phyloP scores from a whole-genome alignment of 2,888 invertebrate species.

The Microctonus brassicae region DNA sequence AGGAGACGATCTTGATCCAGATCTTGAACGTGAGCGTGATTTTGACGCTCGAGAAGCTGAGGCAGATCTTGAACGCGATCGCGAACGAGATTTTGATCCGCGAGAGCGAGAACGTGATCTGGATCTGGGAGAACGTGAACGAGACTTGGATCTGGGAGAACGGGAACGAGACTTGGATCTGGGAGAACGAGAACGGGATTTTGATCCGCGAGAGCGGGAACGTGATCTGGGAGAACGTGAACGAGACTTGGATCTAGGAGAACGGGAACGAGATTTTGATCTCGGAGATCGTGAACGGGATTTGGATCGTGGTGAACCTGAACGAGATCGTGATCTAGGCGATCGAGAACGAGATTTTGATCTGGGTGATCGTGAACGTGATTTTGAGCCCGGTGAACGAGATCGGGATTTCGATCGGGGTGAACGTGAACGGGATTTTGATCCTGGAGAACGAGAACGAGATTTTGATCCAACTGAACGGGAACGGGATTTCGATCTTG shows the following conservation, averaged over 20 bases:
- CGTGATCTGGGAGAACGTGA: conserved; percentile 47
- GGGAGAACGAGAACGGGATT: conserved; percentile 48
- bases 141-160: conserved; percentile 39
- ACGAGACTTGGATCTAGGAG: conserved; percentile 51
- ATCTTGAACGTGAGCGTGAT: conserved; percentile 52
- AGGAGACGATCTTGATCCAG: conserved; percentile 46
- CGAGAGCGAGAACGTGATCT: neutral
- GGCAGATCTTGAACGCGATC: conserved; percentile 41
- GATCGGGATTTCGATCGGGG: conserved; percentile 49
- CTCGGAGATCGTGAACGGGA: conserved; percentile 47
- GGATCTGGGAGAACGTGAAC: conserved; percentile 28
- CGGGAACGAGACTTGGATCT: conserved; percentile 28
- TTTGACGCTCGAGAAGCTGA: conserved; percentile 47
- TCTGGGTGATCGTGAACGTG: conserved; percentile 42
- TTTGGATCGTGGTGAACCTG: conserved; percentile 49
- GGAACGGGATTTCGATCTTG: conserved; percentile 40
- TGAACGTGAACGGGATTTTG: conserved; percentile 53
- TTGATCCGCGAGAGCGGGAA: conserved; percentile 39
- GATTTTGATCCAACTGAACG: conserved; percentile 51
- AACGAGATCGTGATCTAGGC: conserved; percentile 52
- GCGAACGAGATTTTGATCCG: conserved; percentile 45
- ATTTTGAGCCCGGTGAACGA: conserved; percentile 44
- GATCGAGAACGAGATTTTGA: conserved; percentile 52
- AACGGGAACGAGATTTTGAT: conserved; percentile 52
- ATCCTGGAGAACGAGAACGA: conserved; percentile 47